phyloP scores from a whole-genome alignment of 2,888 invertebrate genomes.

The Sturmia bella region DNA sequence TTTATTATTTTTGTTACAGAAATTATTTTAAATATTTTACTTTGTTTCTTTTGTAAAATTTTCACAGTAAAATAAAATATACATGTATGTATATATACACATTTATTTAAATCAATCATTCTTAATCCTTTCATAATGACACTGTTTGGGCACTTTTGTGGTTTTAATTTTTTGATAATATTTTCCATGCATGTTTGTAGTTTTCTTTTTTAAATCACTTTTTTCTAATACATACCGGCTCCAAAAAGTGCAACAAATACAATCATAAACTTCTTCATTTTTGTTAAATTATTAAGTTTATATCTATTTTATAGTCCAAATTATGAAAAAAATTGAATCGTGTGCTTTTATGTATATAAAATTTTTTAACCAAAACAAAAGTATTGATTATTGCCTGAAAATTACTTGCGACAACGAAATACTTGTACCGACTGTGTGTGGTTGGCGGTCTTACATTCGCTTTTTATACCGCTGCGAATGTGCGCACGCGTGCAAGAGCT shows the following conservation, averaged over 20 bases:
- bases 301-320: conserved; percentile 64
- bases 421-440: conserved; percentile 82
- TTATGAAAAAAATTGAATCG: conserved; percentile 39
- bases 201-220: conserved; percentile 57
- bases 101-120: too few species aligned
- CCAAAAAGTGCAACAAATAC: conserved; percentile 86
- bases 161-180: conserved; percentile 44
- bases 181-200: conserved; percentile 24
- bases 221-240: conserved; percentile 85
- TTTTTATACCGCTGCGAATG: conserved; percentile 82
- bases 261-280: conserved; percentile 82
- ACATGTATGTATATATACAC: too few species aligned
- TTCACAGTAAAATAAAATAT: too few species aligned
- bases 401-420: conserved; percentile 75
- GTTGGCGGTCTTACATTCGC: conserved; percentile 82
- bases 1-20: too few species aligned
- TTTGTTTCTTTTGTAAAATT: too few species aligned
- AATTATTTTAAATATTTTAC: too few species aligned
- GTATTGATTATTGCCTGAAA: conserved; percentile 62
- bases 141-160: conserved; percentile 40
- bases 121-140: too few species aligned
- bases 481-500: conserved; percentile 78
- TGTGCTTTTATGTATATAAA: conserved; percentile 37
- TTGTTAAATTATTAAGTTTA: conserved; percentile 58
- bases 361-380: conserved; percentile 57